Evolutionary conservation across 1,140 invertebrate species (phyloP).

Genomic region (Drosophila nigrodunni): DNA sequence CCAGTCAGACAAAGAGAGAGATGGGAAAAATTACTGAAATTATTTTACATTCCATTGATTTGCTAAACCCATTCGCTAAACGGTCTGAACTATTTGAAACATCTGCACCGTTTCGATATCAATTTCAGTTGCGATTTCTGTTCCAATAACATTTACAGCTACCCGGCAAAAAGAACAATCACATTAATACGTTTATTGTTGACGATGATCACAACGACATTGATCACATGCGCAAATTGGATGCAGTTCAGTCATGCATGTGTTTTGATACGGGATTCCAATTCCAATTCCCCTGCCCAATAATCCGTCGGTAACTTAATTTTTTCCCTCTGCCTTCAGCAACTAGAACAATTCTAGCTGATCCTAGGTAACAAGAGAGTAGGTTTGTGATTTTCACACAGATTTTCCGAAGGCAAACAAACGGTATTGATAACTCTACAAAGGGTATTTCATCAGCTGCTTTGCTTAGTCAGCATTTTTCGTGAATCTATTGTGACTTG

Average conservation of each 20-base stretch:
- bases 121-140: conserved; percentile 12
- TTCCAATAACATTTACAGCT: conserved; percentile 22
- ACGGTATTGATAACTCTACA: conserved; percentile 36
- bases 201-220: conserved; percentile 24
- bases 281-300: conserved; percentile 17
- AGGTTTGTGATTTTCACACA: conserved; percentile 44
- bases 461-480: conserved; percentile 56
- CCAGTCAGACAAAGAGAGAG: not conserved
- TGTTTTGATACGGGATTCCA: conserved; percentile 44
- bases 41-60: conserved; percentile 37
- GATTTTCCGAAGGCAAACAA: not conserved
- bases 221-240: conserved; percentile 58
- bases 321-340: conserved; percentile 21
- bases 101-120: conserved; percentile 43
- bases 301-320: conserved; percentile 51
- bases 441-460: conserved; percentile 48
- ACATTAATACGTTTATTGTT: not conserved
- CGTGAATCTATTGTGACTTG: conserved; percentile 63
- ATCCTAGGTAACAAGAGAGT: conserved; percentile 50
- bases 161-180: conserved; percentile 43
- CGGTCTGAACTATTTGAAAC: conserved; percentile 39
- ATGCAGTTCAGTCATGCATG: conserved; percentile 49
- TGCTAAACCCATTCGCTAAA: conserved; percentile 36
- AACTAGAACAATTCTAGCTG: conserved; percentile 32
- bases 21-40: conserved; percentile 2